Conservation (phyloP, 2,888 invertebrate species). For the Didymodactylos carnosus region DNA sequence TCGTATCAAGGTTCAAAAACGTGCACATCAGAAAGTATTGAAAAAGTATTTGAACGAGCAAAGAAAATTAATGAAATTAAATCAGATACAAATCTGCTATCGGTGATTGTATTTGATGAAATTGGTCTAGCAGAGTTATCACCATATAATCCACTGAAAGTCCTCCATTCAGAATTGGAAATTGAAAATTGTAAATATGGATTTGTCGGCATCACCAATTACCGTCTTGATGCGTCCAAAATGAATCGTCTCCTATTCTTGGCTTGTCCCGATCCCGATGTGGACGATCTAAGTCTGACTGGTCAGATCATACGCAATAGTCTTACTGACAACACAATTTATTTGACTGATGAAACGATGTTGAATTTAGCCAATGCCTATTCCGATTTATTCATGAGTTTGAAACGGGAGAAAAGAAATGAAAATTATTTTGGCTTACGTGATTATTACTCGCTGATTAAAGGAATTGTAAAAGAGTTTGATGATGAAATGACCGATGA, state of each 20-base stretch:
- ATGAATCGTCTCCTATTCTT: slow-evolving; percentile 31
- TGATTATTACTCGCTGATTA: slow-evolving; percentile 9
- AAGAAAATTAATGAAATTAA: no score
- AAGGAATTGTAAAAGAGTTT: not conserved
- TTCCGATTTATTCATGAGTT: not conserved
- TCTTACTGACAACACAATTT: slow-evolving; percentile 19
- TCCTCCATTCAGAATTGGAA: slow-evolving; percentile 28
- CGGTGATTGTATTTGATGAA: slow-evolving; percentile 29
- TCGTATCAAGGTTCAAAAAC: no score
- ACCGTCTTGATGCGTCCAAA: slow-evolving; percentile 32
- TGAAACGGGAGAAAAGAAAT: not conserved
- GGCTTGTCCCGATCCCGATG: slow-evolving; percentile 22
- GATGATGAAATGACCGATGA: not conserved
- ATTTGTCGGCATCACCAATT: slow-evolving; percentile 30
- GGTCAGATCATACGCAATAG: not conserved
- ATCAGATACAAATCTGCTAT: no score
- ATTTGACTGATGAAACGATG: not conserved
- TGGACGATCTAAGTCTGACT: slow-evolving; percentile 19
- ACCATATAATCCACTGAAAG: slow-evolving; percentile 29
- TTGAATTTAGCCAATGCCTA: not conserved
- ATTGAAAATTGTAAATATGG: slow-evolving; percentile 24
- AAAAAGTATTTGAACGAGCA: no score
- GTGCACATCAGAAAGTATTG: no score
- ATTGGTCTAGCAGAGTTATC: slow-evolving; percentile 29
- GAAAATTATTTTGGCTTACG: slow-evolving; percentile 3